Percentiles rank a stretch among this genome's conserved stretches.
Evolutionary conservation across 2,113 vertebrate species (phyloP).

Genomic region (Chaenogobius annularis): DNA sequence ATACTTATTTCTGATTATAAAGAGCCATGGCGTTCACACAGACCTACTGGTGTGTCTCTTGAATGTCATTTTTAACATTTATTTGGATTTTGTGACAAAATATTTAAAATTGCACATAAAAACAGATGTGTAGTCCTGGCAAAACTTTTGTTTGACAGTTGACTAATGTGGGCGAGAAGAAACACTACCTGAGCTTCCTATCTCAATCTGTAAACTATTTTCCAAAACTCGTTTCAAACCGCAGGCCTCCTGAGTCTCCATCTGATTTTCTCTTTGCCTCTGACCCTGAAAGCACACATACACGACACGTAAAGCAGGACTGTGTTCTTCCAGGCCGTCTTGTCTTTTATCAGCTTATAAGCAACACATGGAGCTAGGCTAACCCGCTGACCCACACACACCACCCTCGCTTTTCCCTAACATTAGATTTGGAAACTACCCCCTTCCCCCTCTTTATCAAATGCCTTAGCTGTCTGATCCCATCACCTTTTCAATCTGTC

Average conservation of each 20-base stretch:
- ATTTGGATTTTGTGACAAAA: not conserved
- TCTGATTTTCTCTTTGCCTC: constrained; percentile 42
- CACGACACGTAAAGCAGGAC: constrained; percentile 50
- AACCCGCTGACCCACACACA: constrained; percentile 55
- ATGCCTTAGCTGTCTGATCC: constrained; percentile 33
- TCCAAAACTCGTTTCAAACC: constrained; percentile 50
- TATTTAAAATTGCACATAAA: not conserved
- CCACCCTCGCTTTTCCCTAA: constrained; percentile 14
- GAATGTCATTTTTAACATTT: not conserved
- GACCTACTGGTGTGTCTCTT: not conserved
- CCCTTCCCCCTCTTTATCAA: constrained; percentile 12
- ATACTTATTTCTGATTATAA: too few relatives aligned
- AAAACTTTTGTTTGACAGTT: constrained; percentile 14
- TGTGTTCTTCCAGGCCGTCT: constrained; percentile 32
- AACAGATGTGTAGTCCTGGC: constrained; percentile 2
- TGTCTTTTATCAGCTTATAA: constrained; percentile 62
- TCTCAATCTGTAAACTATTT: constrained; percentile 54
- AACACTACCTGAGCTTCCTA: constrained; percentile 48
- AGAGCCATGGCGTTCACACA: not conserved
- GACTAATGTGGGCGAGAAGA: constrained; percentile 17
- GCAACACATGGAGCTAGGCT: constrained; percentile 59
- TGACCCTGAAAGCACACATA: constrained; percentile 37
- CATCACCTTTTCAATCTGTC: constrained; percentile 49
- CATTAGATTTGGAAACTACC: constrained; percentile 27
- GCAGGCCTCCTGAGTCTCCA: constrained; percentile 39